Conservation (phyloP, 2,113 vertebrate species). For the Tetrao urogallus region DNA sequence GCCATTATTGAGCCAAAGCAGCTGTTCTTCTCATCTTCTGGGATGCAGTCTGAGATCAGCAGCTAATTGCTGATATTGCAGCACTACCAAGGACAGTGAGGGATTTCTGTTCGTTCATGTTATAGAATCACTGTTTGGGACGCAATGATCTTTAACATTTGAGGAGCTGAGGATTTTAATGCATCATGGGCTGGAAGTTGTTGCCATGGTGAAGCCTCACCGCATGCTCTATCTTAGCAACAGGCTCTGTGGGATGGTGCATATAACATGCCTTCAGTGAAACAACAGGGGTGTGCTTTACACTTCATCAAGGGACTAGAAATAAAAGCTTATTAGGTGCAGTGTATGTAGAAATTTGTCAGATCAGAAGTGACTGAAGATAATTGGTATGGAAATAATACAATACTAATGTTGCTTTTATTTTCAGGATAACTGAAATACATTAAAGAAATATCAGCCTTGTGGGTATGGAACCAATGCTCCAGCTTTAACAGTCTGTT, state of each 20-base stretch:
- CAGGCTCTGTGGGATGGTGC: not conserved
- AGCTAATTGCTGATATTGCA: slow-evolving; percentile 30
- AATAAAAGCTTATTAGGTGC: slow-evolving; percentile 25
- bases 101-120: slow-evolving; percentile 32
- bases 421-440: slow-evolving; percentile 68
- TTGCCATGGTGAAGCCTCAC: slow-evolving; percentile 28
- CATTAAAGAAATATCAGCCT: slow-evolving; percentile 62
- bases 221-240: not conserved
- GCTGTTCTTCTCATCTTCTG: slow-evolving; percentile 35
- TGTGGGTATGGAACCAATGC: not conserved
- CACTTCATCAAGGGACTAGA: not conserved
- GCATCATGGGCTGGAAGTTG: not conserved
- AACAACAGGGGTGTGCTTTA: not conserved
- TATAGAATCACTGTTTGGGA: slow-evolving; percentile 23
- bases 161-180: slow-evolving; percentile 7
- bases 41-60: not conserved
- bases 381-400: slow-evolving; percentile 55
- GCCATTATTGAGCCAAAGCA: slow-evolving; percentile 17
- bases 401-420: slow-evolving; percentile 42
- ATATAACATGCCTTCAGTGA: not conserved
- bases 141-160: not conserved
- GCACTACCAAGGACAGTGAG: not conserved
- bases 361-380: slow-evolving; percentile 55
- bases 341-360: slow-evolving; percentile 20
- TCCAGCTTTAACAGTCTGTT: slow-evolving; percentile 30